Conservation (phyloP, 2,797 vertebrate species). For the Melanotaenia trifasciata region DNA sequence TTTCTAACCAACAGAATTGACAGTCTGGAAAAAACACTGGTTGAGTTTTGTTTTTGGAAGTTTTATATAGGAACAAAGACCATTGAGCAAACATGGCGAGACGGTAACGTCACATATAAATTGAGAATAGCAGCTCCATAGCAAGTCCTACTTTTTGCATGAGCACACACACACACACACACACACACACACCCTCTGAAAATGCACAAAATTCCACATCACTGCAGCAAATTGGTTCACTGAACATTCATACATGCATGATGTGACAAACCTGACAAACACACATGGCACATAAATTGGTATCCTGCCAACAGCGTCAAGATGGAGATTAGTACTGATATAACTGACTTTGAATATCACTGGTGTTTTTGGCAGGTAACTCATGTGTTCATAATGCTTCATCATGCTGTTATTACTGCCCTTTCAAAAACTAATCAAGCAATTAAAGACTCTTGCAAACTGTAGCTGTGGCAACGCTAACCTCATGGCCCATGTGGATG, state of each 20-base stretch:
- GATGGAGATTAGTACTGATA: conserved; percentile 59
- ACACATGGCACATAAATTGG: conserved; percentile 74
- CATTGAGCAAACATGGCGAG: conserved; percentile 16
- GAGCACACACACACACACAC: not conserved
- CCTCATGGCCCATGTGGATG: conserved; percentile 15
- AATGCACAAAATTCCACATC: conserved; percentile 40
- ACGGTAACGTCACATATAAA: not conserved
- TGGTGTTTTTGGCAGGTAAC: conserved; percentile 67
- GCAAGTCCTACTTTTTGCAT: conserved; percentile 21
- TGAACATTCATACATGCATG: conserved; percentile 69
- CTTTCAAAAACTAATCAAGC: conserved; percentile 76
- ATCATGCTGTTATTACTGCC: conserved; percentile 63
- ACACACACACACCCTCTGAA: conserved; percentile 6
- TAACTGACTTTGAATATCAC: conserved; percentile 48
- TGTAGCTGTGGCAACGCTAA: conserved; percentile 64
- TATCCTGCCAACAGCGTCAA: conserved; percentile 68
- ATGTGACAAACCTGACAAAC: conserved; percentile 68
- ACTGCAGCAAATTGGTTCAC: conserved; percentile 62
- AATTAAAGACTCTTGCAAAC: conserved; percentile 65
- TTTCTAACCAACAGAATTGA: conserved; percentile 18
- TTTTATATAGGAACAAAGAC: conserved; percentile 19
- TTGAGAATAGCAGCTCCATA: not conserved
- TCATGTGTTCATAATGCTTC: conserved; percentile 72
- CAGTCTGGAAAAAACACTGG: not conserved
- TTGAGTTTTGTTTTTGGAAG: not conserved